Base-by-base conservation (phyloP, 2,797 vertebrate genomes). In the Phalanger gymnotis region DNA sequence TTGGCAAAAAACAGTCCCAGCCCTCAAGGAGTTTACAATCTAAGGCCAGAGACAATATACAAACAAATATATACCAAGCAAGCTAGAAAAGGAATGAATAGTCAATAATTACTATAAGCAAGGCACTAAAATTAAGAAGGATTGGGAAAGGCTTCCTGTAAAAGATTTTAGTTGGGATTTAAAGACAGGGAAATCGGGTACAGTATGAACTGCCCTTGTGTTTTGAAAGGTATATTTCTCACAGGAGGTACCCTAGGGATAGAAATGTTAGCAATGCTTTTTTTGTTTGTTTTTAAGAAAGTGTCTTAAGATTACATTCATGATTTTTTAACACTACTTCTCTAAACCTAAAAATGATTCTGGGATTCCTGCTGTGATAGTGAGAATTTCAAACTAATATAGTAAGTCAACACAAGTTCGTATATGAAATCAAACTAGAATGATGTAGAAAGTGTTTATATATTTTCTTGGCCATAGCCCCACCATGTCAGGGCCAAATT, bases 381-480 rank as follows among this genome's bases (percentile, higher is more conserved):
- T 51, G 19, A 34, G 92, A 58, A 94, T 91, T 92, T 92, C 53
- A 93, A 54, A 53, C 93, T 93, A 90, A 91, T 93, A 94, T 0
- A 94, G 31, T 51, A 91, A 93, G 56, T 93, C 90, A 94, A 94
- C 47, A 94, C 0, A 57, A 58, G 57, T 47, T 90, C 93, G 66
- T 19, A 94, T 81, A 47, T 81, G 90, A 95, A 94, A 94, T 93
- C 54, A 90, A 95, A 95, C 22, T 54, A 95, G 52, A 52, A 93
- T 73, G 73, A 91, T 30, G 95, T 90, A 11, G 95, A 96, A 89
- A 94, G 95, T 96, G 91, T 91, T 96, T 58, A 93, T 96, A 96
- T 54, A 27, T 73, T 95, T 96, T 96, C 91, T 95, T 95, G 95
- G 95, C 91, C 66, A 92, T 54, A 19, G 28, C 93, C 90, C 92